Conservation (phyloP, 1,140 invertebrate genomes). For the Anastrepha obliqua region DNA sequence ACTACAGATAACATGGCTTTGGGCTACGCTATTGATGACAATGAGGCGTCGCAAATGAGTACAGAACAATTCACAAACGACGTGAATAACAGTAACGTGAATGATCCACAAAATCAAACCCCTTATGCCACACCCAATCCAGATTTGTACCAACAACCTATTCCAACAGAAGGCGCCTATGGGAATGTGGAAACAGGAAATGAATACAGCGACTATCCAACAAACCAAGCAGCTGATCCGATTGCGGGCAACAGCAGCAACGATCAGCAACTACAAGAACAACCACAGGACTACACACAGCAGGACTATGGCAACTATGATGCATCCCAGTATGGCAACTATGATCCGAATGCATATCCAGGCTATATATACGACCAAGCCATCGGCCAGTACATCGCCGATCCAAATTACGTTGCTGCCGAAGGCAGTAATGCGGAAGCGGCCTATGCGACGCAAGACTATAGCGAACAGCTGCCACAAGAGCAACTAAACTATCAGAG, state of each 20-base stretch:
- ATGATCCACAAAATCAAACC: background rate
- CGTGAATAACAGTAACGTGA: background rate
- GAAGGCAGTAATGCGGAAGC: background rate
- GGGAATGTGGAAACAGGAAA: background rate
- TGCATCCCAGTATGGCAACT: conserved; percentile 65
- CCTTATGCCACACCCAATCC: background rate
- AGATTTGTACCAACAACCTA: background rate
- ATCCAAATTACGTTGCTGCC: conserved; percentile 66
- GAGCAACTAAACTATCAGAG: conserved; percentile 57
- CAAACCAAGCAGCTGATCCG: conserved; percentile 45
- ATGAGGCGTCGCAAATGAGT: background rate
- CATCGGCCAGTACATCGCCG: conserved; percentile 69
- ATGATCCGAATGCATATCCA: conserved; percentile 71
- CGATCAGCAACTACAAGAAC: background rate
- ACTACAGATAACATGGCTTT: background rate
- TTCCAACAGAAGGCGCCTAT: background rate
- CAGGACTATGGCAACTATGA: conserved; percentile 69
- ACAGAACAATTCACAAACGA: background rate
- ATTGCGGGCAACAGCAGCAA: conserved; percentile 44
- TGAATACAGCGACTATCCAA: conserved; percentile 34
- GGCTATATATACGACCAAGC: conserved; percentile 71
- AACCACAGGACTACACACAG: conserved; percentile 50
- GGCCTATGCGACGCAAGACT: conserved; percentile 51
- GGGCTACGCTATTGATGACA: background rate
- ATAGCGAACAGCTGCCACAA: conserved; percentile 54